Percentiles rank a stretch among this genome's conserved stretches.
Evolutionary conservation across 2,113 vertebrate genomes (phyloP).

Genomic region (Pardalotus punctatus): DNA sequence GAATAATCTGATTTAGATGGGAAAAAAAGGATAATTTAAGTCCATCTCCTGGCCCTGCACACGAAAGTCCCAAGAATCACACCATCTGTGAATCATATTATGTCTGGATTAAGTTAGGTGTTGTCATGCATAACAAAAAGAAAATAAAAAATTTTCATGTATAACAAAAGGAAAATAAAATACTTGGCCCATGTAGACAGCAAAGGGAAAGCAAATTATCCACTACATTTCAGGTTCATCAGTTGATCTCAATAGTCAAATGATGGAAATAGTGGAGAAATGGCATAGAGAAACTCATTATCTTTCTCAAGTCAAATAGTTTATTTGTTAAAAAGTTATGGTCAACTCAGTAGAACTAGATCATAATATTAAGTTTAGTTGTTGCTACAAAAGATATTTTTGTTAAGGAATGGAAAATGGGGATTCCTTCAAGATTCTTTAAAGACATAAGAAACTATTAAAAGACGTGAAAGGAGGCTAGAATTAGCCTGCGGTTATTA

Average conservation of each 20-base stretch:
- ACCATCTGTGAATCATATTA: not conserved
- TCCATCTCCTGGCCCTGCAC: accelerated
- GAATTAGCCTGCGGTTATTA: not conserved
- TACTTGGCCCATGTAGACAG: accelerated
- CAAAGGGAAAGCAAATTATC: not conserved
- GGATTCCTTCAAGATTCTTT: not conserved
- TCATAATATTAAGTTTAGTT: not conserved
- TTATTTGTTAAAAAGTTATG: not conserved
- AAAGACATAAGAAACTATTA: not conserved
- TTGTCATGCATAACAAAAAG: not conserved
- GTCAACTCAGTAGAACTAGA: not conserved
- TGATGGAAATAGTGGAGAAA: not conserved
- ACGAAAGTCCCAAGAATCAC: not conserved
- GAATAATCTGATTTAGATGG: not conserved
- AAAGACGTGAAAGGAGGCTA: not conserved
- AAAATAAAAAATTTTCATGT: not conserved
- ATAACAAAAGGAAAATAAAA: not conserved
- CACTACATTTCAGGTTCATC: not conserved
- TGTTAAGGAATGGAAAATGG: not conserved
- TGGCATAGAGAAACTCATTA: not conserved
- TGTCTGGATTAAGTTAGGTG: not conserved
- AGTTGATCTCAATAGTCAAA: not conserved
- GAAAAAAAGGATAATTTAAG: not conserved
- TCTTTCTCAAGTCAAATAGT: not conserved
- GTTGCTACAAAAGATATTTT: not conserved